A percentile compares a stretch with the other conserved stretches of the same genome.
Conservation (phyloP, 2,888 invertebrate genomes). For the Andrena praecox region DNA sequence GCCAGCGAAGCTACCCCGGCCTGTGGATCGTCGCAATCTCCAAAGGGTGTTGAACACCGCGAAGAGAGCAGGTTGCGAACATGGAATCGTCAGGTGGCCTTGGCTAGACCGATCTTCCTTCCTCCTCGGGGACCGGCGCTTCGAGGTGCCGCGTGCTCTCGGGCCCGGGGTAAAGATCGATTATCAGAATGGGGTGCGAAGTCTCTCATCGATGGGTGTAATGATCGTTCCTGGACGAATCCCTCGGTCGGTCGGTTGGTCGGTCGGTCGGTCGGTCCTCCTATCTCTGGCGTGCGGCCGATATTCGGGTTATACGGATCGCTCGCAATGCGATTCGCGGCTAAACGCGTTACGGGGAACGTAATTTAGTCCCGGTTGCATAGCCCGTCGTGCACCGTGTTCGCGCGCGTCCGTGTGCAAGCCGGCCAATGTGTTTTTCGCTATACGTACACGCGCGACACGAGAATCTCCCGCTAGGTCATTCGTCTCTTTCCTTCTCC, state of each 20-base stretch:
- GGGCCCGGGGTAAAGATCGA: conserved; percentile 39
- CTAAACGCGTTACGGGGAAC: conserved; percentile 83
- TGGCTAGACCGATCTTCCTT: not conserved
- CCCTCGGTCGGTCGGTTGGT: conserved; percentile 57
- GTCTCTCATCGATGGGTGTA: conserved; percentile 64
- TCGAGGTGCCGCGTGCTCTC: too few species aligned
- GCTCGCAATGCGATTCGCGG: conserved; percentile 83
- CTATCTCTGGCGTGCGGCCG: conserved; percentile 74
- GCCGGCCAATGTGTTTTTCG: conserved; percentile 61
- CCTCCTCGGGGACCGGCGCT: too few species aligned
- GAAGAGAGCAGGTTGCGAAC: not conserved
- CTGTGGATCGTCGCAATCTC: not conserved
- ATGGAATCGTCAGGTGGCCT: not conserved
- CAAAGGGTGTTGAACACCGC: not conserved
- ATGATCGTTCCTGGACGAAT: conserved; percentile 65
- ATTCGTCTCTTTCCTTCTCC: conserved; percentile 40
- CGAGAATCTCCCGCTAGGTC: conserved; percentile 55
- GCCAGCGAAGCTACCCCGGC: too few species aligned
- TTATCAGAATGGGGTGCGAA: conserved; percentile 53
- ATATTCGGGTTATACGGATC: conserved; percentile 83
- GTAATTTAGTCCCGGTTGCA: conserved; percentile 81
- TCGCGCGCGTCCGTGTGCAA: conserved; percentile 60
- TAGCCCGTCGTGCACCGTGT: conserved; percentile 69
- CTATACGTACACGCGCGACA: conserved; percentile 72
- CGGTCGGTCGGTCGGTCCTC: conserved; percentile 65